Conservation (phyloP, 1,140 invertebrate genomes). For the Fopius arisanus region DNA sequence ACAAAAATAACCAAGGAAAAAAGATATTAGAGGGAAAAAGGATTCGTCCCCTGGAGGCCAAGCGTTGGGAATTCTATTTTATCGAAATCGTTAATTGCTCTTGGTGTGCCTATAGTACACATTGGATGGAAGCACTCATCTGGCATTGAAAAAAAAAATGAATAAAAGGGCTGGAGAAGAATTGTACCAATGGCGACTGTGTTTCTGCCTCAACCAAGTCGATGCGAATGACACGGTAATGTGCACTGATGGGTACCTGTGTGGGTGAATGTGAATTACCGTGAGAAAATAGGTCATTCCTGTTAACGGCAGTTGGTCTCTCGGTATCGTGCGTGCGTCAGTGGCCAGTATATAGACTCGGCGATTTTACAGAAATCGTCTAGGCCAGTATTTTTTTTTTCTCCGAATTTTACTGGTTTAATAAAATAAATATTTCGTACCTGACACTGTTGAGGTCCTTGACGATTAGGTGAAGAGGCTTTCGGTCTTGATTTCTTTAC, state of each 20-base stretch:
- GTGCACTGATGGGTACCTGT: slow-evolving; percentile 1
- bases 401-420: background rate
- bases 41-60: slow-evolving; percentile 12
- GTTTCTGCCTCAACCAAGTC: background rate
- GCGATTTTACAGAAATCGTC: background rate
- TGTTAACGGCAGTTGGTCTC: slow-evolving; percentile 49
- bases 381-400: background rate
- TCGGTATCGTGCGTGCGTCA: slow-evolving; percentile 31
- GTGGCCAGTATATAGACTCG: background rate
- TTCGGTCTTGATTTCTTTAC: slow-evolving; percentile 78
- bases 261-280: slow-evolving; percentile 17
- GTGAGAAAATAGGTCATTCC: slow-evolving; percentile 51
- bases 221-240: slow-evolving; percentile 4
- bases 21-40: slow-evolving; percentile 15
- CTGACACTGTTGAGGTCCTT: slow-evolving; percentile 82
- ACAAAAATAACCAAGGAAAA: background rate
- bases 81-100: slow-evolving; percentile 40
- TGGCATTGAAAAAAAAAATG: slow-evolving; percentile 28
- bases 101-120: slow-evolving; percentile 24
- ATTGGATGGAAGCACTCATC: slow-evolving; percentile 38
- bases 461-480: slow-evolving; percentile 78
- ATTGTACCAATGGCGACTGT: slow-evolving; percentile 29
- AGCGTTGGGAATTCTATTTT: slow-evolving; percentile 36
- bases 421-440: slow-evolving; percentile 67
- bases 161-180: slow-evolving; percentile 1